Evolutionary conservation across 2,113 vertebrate genomes (phyloP), one percentile per base, ranked within the genome.

Genomic region (Sinocyclocheilus anshuiensis): DNA sequence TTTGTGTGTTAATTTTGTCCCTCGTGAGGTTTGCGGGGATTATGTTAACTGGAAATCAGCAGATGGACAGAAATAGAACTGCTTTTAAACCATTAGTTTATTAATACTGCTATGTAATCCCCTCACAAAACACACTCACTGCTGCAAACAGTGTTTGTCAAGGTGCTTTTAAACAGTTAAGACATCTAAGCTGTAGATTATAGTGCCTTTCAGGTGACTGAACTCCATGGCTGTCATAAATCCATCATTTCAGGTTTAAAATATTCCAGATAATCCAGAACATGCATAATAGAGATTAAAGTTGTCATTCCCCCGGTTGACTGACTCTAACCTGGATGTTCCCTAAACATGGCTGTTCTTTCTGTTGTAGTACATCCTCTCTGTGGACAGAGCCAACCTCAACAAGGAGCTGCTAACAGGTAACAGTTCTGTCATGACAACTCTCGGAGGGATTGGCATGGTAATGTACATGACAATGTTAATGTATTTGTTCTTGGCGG

Each of bases 341-440:
- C 39, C 4, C 6, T 65, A 20, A 87, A 67, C 15, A 36, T 53
- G 15, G 29, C 42, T 86, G 78, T 69, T 85, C 39, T 87, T 91
- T 81, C 88, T 74, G 26, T 94, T 95, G 78, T 94, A 99, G 98
- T 97, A 96, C 92, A 98, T 99, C 91, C 95, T 99, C 77, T 99
- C 98, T 20, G 96, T 99, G 33, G 97, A 97, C 92, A 95, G 98
- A 94, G 95, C 97, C 90, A 96, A 96, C 88, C 94, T 99, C 87
- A 99, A 98, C 93, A 98, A 97, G 91, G 94, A 97, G 88, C 94
- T 99, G 10, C 87, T 99, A 84, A 95, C 94, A 90, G 97, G 98
- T 99, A 67, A 6, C 15, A 16, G 26, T 65, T 50, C 29, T 33
- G 29, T 33, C 29, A 33, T 33, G 29, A 33, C 29, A 33, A 33